Percentiles rank a stretch among this genome's conserved stretches.
Evolutionary conservation across 2,888 invertebrate species (phyloP).

Genomic region (Thereva nobilitata): DNA sequence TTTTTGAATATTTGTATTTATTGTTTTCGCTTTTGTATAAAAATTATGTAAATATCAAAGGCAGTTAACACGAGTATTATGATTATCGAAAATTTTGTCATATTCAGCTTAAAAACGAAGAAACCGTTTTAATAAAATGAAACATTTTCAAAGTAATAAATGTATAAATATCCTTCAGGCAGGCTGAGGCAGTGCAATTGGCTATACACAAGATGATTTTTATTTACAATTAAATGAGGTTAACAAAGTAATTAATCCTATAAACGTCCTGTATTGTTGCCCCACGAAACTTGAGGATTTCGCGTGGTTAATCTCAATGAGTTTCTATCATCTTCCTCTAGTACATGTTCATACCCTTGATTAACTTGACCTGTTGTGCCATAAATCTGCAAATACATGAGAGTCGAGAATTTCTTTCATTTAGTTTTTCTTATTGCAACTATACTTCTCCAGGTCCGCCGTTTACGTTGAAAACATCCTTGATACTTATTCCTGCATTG

Average conservation of each 20-base stretch:
- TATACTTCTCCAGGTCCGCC: conserved; percentile 57
- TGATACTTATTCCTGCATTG: conserved; percentile 77
- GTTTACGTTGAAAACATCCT: conserved; percentile 77
- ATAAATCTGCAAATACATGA: conserved; percentile 46
- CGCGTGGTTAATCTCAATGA: conserved; percentile 75
- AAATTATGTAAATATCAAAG: too few species aligned
- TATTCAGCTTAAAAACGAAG: too few species aligned
- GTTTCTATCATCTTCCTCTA: conserved; percentile 71
- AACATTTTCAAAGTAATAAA: too few species aligned
- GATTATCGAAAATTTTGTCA: too few species aligned
- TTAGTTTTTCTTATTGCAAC: background rate
- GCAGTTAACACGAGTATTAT: too few species aligned
- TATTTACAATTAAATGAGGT: too few species aligned
- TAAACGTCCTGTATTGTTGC: conserved; percentile 55
- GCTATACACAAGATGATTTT: too few species aligned
- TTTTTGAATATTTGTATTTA: too few species aligned
- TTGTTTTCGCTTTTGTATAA: too few species aligned
- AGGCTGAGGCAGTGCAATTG: too few species aligned
- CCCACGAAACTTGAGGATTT: conserved; percentile 66
- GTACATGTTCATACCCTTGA: conserved; percentile 72
- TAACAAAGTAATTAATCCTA: background rate
- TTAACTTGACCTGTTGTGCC: conserved; percentile 70
- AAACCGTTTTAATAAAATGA: too few species aligned
- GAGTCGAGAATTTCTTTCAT: background rate
- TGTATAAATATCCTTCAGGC: too few species aligned